Evolutionary conservation across 2,888 invertebrate species (phyloP).

Genomic region (Scrobipalpa costella): DNA sequence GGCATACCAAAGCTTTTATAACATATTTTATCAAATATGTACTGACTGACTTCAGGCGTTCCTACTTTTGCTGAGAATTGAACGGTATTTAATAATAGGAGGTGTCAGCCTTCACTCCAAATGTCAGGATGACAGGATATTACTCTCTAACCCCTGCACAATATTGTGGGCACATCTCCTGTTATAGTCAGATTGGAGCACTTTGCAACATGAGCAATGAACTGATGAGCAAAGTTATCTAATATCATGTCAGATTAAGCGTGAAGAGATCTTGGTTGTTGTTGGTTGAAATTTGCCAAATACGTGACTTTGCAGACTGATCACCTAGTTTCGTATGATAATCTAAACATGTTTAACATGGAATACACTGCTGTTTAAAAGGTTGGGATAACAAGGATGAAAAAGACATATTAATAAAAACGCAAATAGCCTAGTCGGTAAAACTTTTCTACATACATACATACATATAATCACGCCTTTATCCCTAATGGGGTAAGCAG

Average conservation of each 20-base stretch:
- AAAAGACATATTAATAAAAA: too few relatives aligned
- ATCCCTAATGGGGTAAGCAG: too few relatives aligned
- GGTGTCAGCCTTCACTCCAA: conserved; percentile 53
- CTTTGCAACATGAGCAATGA: not conserved
- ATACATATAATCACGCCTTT: too few relatives aligned
- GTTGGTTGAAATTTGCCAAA: not conserved
- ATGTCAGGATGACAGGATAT: conserved; percentile 58
- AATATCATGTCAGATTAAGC: conserved; percentile 2
- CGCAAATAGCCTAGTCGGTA: too few relatives aligned
- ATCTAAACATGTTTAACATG: too few relatives aligned
- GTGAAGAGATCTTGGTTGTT: not conserved
- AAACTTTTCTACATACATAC: too few relatives aligned
- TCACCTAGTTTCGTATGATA: too few relatives aligned
- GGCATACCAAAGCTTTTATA: too few relatives aligned
- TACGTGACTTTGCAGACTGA: not conserved
- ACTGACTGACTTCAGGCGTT: not conserved
- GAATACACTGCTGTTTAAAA: too few relatives aligned
- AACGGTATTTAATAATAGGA: conserved; percentile 51
- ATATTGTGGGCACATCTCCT: conserved; percentile 43
- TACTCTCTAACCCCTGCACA: conserved; percentile 57
- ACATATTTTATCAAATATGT: too few relatives aligned
- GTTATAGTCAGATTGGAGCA: conserved; percentile 41
- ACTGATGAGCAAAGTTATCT: conserved; percentile 6
- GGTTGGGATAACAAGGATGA: too few relatives aligned
- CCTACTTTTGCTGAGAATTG: conserved; percentile 9